Evolutionary conservation across 2,113 vertebrate species (phyloP).

Genomic region (Ceuthmochares aereus): DNA sequence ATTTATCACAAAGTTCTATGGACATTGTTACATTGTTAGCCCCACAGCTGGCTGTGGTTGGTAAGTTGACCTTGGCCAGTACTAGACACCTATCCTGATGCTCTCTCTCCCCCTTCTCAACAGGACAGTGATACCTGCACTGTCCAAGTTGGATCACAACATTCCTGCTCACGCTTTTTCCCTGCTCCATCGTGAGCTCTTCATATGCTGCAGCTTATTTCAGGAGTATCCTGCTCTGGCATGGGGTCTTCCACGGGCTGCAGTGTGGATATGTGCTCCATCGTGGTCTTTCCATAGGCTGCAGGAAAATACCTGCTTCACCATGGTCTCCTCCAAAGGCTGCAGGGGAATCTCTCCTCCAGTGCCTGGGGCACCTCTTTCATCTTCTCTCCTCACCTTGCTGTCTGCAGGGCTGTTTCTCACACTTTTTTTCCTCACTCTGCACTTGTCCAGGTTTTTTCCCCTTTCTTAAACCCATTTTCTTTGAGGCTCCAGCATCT

Average conservation of each 20-base stretch:
- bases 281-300: not conserved
- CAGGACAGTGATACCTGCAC: not conserved
- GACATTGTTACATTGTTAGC: not conserved
- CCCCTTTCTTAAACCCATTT: not conserved
- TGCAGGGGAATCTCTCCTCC: not conserved
- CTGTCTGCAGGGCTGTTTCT: not conserved
- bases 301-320: not conserved
- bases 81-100: not conserved
- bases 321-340: not conserved
- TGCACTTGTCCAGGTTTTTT: not conserved
- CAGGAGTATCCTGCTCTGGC: not conserved
- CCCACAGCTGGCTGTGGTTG: not conserved
- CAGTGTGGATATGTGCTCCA: too few species aligned
- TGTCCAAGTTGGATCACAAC: too few species aligned
- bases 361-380: rapidly evolving
- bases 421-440: rapidly evolving
- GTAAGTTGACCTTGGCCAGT: not conserved
- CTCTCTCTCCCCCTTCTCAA: not conserved
- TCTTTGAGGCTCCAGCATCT: rapidly evolving
- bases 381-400: not conserved
- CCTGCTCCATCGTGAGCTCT: not conserved
- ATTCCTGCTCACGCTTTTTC: not conserved
- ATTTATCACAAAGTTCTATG: not conserved
- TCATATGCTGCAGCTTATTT: not conserved
- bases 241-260: rapidly evolving